phyloP scores from a whole-genome alignment of 1,140 invertebrate genomes.

The Danaus melanippus region DNA sequence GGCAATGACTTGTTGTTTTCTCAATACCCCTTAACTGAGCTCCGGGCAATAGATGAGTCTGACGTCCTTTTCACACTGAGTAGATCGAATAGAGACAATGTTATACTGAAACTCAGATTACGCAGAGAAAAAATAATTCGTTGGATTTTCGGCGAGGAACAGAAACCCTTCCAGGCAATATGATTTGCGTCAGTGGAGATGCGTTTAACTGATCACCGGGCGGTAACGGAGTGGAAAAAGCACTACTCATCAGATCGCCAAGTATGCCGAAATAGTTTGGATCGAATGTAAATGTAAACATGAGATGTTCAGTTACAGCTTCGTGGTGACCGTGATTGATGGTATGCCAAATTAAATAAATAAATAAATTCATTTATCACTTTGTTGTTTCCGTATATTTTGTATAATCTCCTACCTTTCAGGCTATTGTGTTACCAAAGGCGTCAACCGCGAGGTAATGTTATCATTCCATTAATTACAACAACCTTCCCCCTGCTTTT shows the following conservation, averaged over 20 bases:
- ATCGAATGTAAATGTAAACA: conserved; percentile 1
- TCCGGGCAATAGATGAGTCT: conserved; percentile 16
- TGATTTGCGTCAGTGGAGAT: conserved; percentile 69
- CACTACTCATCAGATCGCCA: conserved; percentile 59
- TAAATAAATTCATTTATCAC: background rate
- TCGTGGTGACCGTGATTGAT: too few species aligned
- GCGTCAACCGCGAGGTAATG: conserved; percentile 63
- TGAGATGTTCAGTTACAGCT: background rate
- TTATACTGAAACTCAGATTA: background rate
- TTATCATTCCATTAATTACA: conserved; percentile 72
- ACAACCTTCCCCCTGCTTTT: conserved; percentile 65
- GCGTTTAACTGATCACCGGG: conserved; percentile 64
- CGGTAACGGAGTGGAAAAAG: conserved; percentile 69
- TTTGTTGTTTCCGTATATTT: conserved; percentile 23
- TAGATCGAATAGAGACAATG: conserved; percentile 20
- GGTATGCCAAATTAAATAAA: too few species aligned
- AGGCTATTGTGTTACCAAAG: conserved; percentile 43
- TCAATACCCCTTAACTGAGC: conserved; percentile 13
- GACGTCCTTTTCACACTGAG: conserved; percentile 19
- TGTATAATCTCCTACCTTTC: conserved; percentile 25
- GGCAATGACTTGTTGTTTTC: conserved; percentile 51
- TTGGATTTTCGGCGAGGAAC: conserved; percentile 39
- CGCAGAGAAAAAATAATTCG: conserved; percentile 19
- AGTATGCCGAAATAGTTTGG: conserved; percentile 26
- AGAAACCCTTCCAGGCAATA: conserved; percentile 66